phyloP scores from a whole-genome alignment of 2,888 invertebrate genomes.

The Agrotis puta region DNA sequence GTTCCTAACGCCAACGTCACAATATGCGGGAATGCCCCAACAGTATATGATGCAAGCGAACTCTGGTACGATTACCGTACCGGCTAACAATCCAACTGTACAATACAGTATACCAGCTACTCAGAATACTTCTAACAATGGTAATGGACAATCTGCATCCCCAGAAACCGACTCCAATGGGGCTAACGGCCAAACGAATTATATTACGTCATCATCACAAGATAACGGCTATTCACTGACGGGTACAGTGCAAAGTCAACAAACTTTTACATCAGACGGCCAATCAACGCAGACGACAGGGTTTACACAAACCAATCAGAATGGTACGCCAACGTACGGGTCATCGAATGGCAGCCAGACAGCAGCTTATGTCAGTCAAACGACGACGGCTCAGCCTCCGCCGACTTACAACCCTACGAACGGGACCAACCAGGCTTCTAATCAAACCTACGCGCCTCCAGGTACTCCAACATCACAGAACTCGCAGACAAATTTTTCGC shows the following conservation, averaged over 20 bases:
- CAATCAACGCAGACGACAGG: conserved; percentile 75
- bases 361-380: conserved; percentile 74
- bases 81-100: conserved; percentile 77
- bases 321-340: conserved; percentile 77
- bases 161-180: conserved; percentile 80
- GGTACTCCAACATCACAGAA: conserved; percentile 78
- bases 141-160: conserved; percentile 77
- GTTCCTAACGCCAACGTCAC: conserved; percentile 83
- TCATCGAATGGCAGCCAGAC: conserved; percentile 77
- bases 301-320: conserved; percentile 75
- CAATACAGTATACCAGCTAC: conserved; percentile 81
- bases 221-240: conserved; percentile 79
- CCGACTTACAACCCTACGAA: conserved; percentile 78
- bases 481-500: conserved; percentile 82
- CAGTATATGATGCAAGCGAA: conserved; percentile 86
- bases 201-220: conserved; percentile 87
- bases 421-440: conserved; percentile 76
- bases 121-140: conserved; percentile 77
- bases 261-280: conserved; percentile 78
- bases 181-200: conserved; percentile 81
- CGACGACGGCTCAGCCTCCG: conserved; percentile 79
- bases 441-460: conserved; percentile 74
- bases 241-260: conserved; percentile 77
- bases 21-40: conserved; percentile 81
- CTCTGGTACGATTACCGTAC: conserved; percentile 77